phyloP scores from a whole-genome alignment of 2,113 vertebrate genomes.

The Coreoperca whiteheadi region DNA sequence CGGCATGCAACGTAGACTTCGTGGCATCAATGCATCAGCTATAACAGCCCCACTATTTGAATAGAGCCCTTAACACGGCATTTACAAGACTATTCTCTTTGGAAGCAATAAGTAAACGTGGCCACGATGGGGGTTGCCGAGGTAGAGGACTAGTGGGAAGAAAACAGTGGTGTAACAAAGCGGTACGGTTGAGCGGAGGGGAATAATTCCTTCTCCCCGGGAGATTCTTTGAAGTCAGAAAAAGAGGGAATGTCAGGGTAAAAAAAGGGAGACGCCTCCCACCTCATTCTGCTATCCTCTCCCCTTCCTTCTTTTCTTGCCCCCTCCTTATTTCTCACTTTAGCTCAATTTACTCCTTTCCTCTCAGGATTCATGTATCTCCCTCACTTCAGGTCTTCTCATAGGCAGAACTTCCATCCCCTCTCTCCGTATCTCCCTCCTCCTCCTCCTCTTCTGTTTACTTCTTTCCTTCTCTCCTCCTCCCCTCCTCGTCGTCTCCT shows the following conservation, averaged over 20 bases:
- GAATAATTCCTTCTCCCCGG: constrained; percentile 73
- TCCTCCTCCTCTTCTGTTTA: constrained; percentile 10
- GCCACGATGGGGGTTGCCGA: constrained; percentile 22
- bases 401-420: constrained; percentile 17
- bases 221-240: constrained; percentile 76
- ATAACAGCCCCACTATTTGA: neutral
- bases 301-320: constrained; percentile 26
- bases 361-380: constrained; percentile 17
- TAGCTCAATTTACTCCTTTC: constrained; percentile 26
- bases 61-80: constrained; percentile 8
- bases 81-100: constrained; percentile 38
- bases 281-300: constrained; percentile 24
- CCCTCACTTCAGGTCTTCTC: constrained; percentile 23
- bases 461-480: constrained; percentile 3
- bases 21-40: neutral
- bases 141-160: neutral
- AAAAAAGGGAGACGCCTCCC: constrained; percentile 34
- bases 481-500: constrained; percentile 33
- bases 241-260: constrained; percentile 58
- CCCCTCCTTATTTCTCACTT: constrained; percentile 16
- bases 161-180: constrained; percentile 50
- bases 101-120: constrained; percentile 35
- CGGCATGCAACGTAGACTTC: neutral
- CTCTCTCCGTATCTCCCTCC: neutral
- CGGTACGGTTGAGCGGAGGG: constrained; percentile 55